Evolutionary conservation across 2,888 invertebrate species (phyloP).

Genomic region (Eupithecia insigniata): DNA sequence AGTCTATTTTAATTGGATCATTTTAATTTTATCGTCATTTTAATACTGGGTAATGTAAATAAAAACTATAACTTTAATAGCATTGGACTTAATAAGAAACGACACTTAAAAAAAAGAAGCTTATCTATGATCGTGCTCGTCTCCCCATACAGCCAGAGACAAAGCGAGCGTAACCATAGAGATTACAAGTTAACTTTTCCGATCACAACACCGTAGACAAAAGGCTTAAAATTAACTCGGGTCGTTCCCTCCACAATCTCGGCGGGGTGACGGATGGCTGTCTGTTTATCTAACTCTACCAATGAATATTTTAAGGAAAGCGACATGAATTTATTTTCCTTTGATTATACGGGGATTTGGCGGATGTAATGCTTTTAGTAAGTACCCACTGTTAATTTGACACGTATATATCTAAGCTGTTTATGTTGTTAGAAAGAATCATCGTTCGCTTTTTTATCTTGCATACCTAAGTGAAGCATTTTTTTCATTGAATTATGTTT

Average conservation of each 20-base stretch:
- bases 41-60: slow-evolving; percentile 66
- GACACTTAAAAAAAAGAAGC: slow-evolving; percentile 17
- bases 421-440: not conserved
- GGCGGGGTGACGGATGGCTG: slow-evolving; percentile 76
- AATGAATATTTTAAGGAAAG: slow-evolving; percentile 46
- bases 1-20: slow-evolving; percentile 72
- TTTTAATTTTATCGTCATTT: slow-evolving; percentile 68
- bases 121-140: slow-evolving; percentile 6
- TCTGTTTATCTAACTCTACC: slow-evolving; percentile 55
- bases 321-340: slow-evolving; percentile 44
- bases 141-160: slow-evolving; percentile 36
- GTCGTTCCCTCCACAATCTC: slow-evolving; percentile 64
- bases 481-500: too few relatives aligned
- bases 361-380: slow-evolving; percentile 13
- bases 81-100: slow-evolving; percentile 41
- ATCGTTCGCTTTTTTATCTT: not conserved
- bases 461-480: too few relatives aligned
- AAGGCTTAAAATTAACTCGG: slow-evolving; percentile 77
- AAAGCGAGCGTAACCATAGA: slow-evolving; percentile 62
- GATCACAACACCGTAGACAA: slow-evolving; percentile 82
- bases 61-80: slow-evolving; percentile 48
- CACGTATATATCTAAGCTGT: slow-evolving; percentile 7
- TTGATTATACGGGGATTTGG: slow-evolving; percentile 19
- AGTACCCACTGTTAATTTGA: not conserved
- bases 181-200: slow-evolving; percentile 82